Evolutionary conservation across 2,888 invertebrate genomes (phyloP).

Genomic region (Hylaea fasciaria): DNA sequence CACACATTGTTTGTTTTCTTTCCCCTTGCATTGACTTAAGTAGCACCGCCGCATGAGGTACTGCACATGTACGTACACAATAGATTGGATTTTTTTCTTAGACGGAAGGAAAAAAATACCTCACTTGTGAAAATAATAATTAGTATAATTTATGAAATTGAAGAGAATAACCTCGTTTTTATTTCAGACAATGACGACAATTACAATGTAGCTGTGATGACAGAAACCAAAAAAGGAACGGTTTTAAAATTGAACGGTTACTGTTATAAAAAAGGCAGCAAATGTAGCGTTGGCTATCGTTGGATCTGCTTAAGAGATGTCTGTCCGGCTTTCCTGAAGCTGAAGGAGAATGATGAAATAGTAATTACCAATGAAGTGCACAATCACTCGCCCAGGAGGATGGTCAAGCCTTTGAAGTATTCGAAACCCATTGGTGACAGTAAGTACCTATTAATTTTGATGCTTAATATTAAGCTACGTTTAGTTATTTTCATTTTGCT

Average conservation of each 20-base stretch:
- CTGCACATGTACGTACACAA: no score
- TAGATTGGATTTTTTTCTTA: no score
- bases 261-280: constrained; percentile 47
- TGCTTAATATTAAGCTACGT: no score
- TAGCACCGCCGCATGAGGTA: no score
- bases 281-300: constrained; percentile 46
- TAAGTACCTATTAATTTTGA: constrained; percentile 10
- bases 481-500: no score
- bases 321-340: constrained; percentile 50
- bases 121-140: no score
- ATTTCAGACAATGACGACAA: constrained; percentile 5
- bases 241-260: constrained; percentile 23
- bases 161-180: not conserved
- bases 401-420: constrained; percentile 15
- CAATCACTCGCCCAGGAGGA: constrained; percentile 34
- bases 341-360: constrained; percentile 53
- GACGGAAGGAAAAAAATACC: no score
- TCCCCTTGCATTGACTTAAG: no score
- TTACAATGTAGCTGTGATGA: constrained; percentile 17
- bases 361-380: constrained; percentile 42
- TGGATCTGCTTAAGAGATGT: constrained; percentile 51
- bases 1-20: no score
- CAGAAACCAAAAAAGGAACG: constrained; percentile 10
- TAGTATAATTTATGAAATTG: not conserved
- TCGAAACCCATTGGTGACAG: constrained; percentile 9